Evolutionary conservation across 2,797 vertebrate species (phyloP), one percentile per base, ranked within the genome.

Genomic region (Pangasius krempfi): DNA sequence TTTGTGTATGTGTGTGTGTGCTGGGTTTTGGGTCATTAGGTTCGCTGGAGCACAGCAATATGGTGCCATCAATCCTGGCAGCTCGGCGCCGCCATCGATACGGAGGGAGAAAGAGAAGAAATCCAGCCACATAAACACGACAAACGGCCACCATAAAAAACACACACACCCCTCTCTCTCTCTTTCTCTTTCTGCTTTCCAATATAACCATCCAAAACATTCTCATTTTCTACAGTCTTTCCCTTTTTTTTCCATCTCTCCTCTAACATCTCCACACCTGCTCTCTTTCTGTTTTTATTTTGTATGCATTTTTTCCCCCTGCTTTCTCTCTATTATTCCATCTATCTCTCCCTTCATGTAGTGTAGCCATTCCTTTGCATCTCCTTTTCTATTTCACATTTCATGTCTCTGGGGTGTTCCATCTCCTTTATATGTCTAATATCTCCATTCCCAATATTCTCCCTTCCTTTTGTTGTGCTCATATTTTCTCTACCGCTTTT

Each of bases 11-110:
- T 50, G 85, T 90, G 89, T 81, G 88, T 70, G 92, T 87, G 79
- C 95, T 94, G 94, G 94, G 95, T 96, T 95, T 95, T 95, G 95
- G 95, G 94, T 95, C 96, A 96, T 96, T 96, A 96, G 96, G 96
- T 95, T 94, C 94, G 95, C 96, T 95, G 94, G 95, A 95, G 94
- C 95, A 95, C 95, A 93, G 95, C 95, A 95, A 96, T 96, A 96
- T 95, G 95, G 94, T 94, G 93, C 95, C 96, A 97, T 96, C 96
- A 96, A 96, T 96, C 96, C 96, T 94, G 94, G 94, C 94, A 94
- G 86, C 89, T 91, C 90, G 76, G 90, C 90, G 88, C 93, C 89
- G 94, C 95, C 94, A 95, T 96, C 95, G 94, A 95, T 93, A 95
- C 92, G 91, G 92, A 92, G 93, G 80, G 86, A 88, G 88, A 92